These are phyloP conservation scores for Heterotilapia buettikoferi DNA, from an alignment of 2,113 vertebrate species.

Conservation along the genomic window DNA sequence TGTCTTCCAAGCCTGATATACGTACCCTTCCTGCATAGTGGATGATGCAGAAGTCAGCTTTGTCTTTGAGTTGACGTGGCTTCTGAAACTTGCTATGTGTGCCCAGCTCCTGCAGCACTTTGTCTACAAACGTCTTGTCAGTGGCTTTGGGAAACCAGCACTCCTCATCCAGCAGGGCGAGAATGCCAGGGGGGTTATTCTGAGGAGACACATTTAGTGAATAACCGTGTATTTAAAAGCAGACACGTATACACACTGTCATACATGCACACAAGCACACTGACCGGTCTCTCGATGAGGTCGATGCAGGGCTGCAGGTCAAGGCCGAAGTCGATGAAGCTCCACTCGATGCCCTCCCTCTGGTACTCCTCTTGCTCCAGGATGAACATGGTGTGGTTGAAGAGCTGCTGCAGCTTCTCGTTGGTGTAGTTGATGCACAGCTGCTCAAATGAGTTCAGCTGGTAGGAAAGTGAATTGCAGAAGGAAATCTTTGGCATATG, in stretches of 20 bases:
- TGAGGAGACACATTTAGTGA: constrained; percentile 23
- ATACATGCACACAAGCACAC: constrained; percentile 7
- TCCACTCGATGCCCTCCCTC: constrained; percentile 97
- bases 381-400: constrained; percentile 99
- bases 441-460: constrained; percentile 98
- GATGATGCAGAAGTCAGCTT: constrained; percentile 91
- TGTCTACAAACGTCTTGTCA: constrained; percentile 94
- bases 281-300: constrained; percentile 92
- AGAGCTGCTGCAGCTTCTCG: constrained; percentile 96
- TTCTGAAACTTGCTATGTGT: constrained; percentile 93
- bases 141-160: constrained; percentile 99
- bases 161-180: constrained; percentile 94
- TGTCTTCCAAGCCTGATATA: background rate
- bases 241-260: background rate
- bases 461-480: background rate
- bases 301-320: constrained; percentile 98
- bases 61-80: constrained; percentile 94
- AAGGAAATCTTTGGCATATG: background rate
- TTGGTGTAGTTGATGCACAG: constrained; percentile 99
- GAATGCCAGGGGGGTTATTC: constrained; percentile 93
- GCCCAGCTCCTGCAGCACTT: constrained; percentile 84
- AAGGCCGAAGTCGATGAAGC: constrained; percentile 97
- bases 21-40: constrained; percentile 94
- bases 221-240: background rate
- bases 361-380: constrained; percentile 99